Evolutionary conservation across 2,113 vertebrate species (phyloP).

Genomic region (Brachionichthys hirsutus): DNA sequence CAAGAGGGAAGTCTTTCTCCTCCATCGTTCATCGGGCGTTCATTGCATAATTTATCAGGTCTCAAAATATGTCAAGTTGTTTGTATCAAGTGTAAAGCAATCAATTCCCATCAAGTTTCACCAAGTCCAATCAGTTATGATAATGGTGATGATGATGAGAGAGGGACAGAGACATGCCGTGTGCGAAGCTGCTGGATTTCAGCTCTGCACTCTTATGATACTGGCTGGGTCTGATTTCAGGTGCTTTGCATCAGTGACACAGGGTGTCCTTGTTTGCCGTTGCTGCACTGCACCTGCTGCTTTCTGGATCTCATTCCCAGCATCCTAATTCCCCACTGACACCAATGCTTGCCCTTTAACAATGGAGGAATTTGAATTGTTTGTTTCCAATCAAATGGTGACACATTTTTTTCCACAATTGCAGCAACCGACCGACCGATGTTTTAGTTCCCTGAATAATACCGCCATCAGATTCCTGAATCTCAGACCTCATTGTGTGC

Average conservation of each 20-base stretch:
- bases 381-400: constrained; percentile 10
- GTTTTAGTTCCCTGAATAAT: not conserved
- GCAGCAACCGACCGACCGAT: constrained; percentile 9
- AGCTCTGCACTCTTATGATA: not conserved
- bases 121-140: too few relatives aligned
- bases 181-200: constrained; percentile 14
- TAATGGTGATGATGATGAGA: too few relatives aligned
- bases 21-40: too few relatives aligned
- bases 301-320: constrained; percentile 37
- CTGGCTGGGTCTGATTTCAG: constrained; percentile 33
- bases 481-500: not conserved
- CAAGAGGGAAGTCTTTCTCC: too few relatives aligned
- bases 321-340: constrained; percentile 36
- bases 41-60: too few relatives aligned
- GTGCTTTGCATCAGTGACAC: constrained; percentile 35
- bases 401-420: not conserved
- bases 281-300: constrained; percentile 35
- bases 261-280: constrained; percentile 38
- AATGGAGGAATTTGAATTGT: constrained; percentile 16
- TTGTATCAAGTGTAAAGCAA: too few relatives aligned
- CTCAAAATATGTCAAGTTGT: too few relatives aligned
- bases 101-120: too few relatives aligned
- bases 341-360: constrained; percentile 12
- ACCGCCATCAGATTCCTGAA: not conserved
- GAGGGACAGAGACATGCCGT: too few relatives aligned